A percentile compares a stretch with the other conserved stretches of the same genome.
phyloP scores from a whole-genome alignment of 2,888 invertebrate species.

The Xanthia togata region DNA sequence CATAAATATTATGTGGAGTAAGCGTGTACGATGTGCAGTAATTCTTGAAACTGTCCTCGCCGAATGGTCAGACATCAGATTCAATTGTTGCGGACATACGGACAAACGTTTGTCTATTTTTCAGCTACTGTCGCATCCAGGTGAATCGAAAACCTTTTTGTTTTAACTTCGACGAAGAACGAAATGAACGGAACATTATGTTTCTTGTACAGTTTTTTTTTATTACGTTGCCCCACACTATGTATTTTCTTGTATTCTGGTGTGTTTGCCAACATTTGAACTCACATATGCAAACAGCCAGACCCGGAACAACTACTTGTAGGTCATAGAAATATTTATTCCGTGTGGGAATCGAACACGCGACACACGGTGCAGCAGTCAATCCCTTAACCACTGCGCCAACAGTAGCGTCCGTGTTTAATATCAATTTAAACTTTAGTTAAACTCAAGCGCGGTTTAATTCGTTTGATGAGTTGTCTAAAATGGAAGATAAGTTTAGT shows the following conservation, averaged over 20 bases:
- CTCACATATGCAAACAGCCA: no score
- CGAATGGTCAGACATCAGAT: not conserved
- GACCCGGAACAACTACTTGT: no score
- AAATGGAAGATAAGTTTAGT: not conserved
- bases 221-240: no score
- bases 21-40: not conserved
- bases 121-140: not conserved
- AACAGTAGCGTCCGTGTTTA: no score
- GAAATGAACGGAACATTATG: not conserved
- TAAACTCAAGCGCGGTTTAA: conserved; percentile 12
- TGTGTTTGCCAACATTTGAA: no score
- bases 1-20: not conserved
- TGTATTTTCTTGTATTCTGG: no score
- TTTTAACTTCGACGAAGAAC: not conserved
- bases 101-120: not conserved
- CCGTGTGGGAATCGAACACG: no score
- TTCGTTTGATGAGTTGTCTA: not conserved
- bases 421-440: conserved; percentile 9
- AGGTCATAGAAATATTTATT: no score
- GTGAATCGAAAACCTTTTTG: not conserved
- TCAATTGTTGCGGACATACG: not conserved
- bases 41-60: not conserved
- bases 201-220: not conserved
- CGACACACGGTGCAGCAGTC: no score
- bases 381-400: no score